Base-by-base conservation (phyloP, 2,888 invertebrate species). In the Drosophila glabriapex region DNA sequence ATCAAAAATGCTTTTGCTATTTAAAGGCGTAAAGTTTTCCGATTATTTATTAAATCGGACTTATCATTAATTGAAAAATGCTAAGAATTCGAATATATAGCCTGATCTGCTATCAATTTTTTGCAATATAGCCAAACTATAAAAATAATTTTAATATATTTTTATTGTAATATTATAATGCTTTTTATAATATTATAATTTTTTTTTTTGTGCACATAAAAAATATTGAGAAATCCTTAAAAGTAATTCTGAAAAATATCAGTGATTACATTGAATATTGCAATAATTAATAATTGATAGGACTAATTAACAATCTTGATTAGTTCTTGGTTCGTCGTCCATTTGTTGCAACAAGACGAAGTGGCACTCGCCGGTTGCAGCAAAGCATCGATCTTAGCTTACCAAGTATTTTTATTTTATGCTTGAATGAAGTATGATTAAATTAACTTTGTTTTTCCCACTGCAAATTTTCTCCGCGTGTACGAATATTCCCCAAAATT, bases 121-220 rank as follows among this genome's bases (percentile, higher is more conserved):
- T 22, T 22, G 4, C 2, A 46, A 22, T 46, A 14, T 46, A 46
- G 7, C 4, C 6, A 7, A 46, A 14, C 14, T 22, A 22, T 22
- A 6, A 14, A 14, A 0, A 3, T n/a, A 1, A 2, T 0, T 1
- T 14, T 14, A 46, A 1, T 14, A 1, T 4, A 5, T 22, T 14
- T 46, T 22, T 14, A 22, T 46, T 14, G 2, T 46, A 7, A 22
- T 4, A 22, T 22, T 12, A 43, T 22, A 22, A 46, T 46, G 14
- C 4, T 46, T 3, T 43, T n/a, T n/a, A n/a, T 43, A 43, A 41
- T 41, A n/a, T 12, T 41, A 4, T 6, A 3, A 1, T 19, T n/a
- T n/a, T n/a, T 41, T 43, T 16, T 22, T n/a, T n/a, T n/a, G 22
- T 46, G 22, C 14, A 4, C 7, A 16, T 22, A 16, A 4, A 46